Conservation (phyloP, 2,113 vertebrate genomes). For the Felis chaus region DNA sequence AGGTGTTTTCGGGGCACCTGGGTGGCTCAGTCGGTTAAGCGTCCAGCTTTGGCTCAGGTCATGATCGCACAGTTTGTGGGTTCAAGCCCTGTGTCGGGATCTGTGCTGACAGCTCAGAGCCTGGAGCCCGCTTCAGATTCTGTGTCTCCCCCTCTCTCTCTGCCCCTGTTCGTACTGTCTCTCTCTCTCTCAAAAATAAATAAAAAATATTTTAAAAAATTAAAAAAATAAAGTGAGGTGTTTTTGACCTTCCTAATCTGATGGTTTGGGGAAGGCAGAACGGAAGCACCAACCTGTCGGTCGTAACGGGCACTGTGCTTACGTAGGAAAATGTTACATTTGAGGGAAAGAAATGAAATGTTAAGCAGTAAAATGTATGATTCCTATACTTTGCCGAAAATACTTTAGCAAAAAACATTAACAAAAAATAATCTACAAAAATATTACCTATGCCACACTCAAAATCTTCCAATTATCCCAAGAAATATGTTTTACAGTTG, state of each 20-base stretch:
- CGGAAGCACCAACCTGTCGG: neutral
- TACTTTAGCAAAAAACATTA: neutral
- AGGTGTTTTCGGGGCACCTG: neutral
- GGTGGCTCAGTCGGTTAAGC: no score
- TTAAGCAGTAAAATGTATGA: neutral
- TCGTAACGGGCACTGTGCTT: rapidly evolving
- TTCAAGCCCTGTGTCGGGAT: no score
- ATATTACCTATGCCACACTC: neutral
- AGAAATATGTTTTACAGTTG: neutral
- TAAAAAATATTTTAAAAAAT: no score
- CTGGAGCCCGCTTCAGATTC: no score
- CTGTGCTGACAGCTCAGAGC: no score
- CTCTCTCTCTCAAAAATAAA: no score
- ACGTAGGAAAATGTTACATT: rapidly evolving
- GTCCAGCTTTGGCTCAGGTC: no score
- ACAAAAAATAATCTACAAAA: neutral
- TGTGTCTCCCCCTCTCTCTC: no score
- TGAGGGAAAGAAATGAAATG: neutral
- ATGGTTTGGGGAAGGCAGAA: neutral
- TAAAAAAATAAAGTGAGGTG: no score
- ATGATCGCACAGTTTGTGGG: no score
- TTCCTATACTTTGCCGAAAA: neutral
- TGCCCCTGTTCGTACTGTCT: no score
- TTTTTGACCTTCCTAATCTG: neutral
- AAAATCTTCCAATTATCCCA: neutral